Base-by-base conservation (phyloP, 2,888 invertebrate genomes). In the Melieria crassipennis region DNA sequence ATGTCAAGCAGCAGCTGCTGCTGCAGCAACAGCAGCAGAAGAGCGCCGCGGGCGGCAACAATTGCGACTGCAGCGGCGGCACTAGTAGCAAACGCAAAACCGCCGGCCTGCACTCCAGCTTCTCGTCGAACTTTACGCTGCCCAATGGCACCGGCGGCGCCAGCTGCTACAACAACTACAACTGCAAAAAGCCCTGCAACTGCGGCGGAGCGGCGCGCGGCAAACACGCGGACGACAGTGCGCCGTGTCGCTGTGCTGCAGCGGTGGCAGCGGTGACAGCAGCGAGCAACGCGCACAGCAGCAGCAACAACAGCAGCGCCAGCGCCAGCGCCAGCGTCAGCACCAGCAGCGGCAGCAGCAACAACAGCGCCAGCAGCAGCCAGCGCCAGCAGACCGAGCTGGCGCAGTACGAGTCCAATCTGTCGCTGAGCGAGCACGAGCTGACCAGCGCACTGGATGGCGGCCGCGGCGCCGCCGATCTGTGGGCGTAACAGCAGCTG, bases 401-500 rank as follows among this genome's bases (percentile, higher is more conserved):
- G 62, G 81, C 82, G 46, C 84, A 84, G 61, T 85, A 85, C 70
- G 85, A 84, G 73, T 85, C 85, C 9, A 85, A 84, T 76, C 75
- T 85, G 69, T 85, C 85, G 57, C 78, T 85, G 62, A 78, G 78
- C 61, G 80, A 81, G 71, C 30, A 30, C 30, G 30, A 30, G 30
- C 30, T 30, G 30, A 79, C 78, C 63, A 83, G 82, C 50, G 69
- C 82, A 64, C 80, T 83, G 56, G 76, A 75, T 9, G 69, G 74
- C 7, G 73, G 66, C 64, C 68, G 50, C 47, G 58, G 16, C 30
- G 76, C 70, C 67, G 77, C 77, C 67, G 83, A 83, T 65, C 75
- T 85, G 70, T 85, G 85, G 85, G 84, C 85, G 85, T 85, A 85
- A 85, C 79, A 77, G 57, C 75, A 75, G 62, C 75, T 71, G 60